Evolutionary conservation across 2,113 vertebrate genomes (phyloP), one percentile per base, ranked within the genome.

Genomic region (Gymnobelideus leadbeateri): DNA sequence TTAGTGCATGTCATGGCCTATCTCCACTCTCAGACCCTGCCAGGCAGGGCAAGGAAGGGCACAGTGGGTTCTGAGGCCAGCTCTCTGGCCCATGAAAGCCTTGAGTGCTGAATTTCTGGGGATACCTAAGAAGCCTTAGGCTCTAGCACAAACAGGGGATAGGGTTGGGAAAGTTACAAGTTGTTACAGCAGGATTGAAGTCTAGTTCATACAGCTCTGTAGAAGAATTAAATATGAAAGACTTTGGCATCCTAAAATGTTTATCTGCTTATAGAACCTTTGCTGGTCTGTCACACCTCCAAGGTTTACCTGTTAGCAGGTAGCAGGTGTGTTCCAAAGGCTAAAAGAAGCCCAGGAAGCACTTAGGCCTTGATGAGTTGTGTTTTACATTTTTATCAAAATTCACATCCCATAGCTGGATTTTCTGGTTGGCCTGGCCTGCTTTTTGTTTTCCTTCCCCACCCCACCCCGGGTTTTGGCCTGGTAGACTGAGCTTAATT

Each of bases 21-120:
- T 6, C 10, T 1, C 49, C 21, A 19, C 28, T 47, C 0, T 8
- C 50, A 84, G 31, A n/a, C 19, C 1, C n/a, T 46, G 47, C 31
- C 93, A 8, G 51, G n/a, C 25, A 0, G 24, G 24, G n/a, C 0
- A 10, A 91, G 49, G 23, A 8, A 49, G 47, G 47, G 47, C 5
- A 1, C 3, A 0, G n/a, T 0, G 0, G 26, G 57, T 1, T 5
- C 89, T 26, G 25, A 8, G 37, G 51, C 37, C 26, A 0, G 2
- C 37, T 6, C 51, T 51, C 31, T 54, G 19, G 23, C 8, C 49
- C 19, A 3, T n/a, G 31, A 77, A n/a, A 77, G 37, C 61, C 14
- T 16, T 1, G 37, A 16, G 6, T 8, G 1, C 68, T 84, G 68
- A 43, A 84, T 23, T 43, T 84, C n/a, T 43, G 19, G 19, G 31